These are phyloP conservation scores for Eremophila alpestris DNA, from an alignment of 2,797 vertebrate genomes.

Conservation along the genomic window DNA sequence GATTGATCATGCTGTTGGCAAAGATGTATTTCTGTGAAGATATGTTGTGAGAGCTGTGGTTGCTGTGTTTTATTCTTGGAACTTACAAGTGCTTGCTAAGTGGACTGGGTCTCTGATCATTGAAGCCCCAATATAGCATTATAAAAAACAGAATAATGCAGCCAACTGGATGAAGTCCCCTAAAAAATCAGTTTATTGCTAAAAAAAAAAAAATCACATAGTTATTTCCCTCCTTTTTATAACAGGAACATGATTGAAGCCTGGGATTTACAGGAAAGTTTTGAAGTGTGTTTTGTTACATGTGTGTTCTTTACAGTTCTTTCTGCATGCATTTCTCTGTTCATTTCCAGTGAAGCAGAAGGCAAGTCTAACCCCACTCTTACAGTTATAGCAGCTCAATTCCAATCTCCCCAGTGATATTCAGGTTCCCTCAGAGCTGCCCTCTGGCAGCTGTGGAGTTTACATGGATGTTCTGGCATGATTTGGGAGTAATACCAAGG, in stretches of 20 bases:
- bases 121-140: not conserved
- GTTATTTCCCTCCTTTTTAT: not conserved
- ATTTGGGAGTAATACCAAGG: not conserved
- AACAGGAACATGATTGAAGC: not conserved
- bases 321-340: not conserved
- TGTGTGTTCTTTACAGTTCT: not conserved
- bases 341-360: not conserved
- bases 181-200: not conserved
- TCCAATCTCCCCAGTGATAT: not conserved
- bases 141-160: not conserved
- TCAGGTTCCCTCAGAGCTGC: not conserved
- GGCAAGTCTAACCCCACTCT: not conserved
- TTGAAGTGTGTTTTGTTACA: not conserved
- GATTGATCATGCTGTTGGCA: not conserved
- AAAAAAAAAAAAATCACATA: not conserved
- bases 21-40: not conserved
- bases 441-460: not conserved
- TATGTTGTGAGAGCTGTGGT: not conserved
- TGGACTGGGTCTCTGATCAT: not conserved
- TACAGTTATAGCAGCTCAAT: rapidly evolving
- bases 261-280: not conserved
- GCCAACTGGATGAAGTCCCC: not conserved
- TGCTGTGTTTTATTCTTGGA: not conserved
- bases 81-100: not conserved
- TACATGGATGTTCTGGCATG: not conserved